Conservation (phyloP, 2,888 invertebrate species). For the Bombyx huttoni region DNA sequence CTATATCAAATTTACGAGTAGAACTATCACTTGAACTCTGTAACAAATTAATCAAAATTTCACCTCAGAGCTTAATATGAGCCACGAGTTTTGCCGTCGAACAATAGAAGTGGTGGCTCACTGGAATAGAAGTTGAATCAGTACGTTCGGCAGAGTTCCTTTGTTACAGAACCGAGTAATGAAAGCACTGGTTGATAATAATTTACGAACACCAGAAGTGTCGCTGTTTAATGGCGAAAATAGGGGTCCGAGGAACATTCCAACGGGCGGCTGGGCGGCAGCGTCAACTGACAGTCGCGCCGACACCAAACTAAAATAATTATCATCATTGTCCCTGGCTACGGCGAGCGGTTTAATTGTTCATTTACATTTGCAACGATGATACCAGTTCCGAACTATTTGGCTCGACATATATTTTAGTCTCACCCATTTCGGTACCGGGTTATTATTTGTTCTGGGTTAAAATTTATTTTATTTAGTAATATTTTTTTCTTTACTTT, state of each 20-base stretch:
- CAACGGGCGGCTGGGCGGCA: slow-evolving; percentile 32
- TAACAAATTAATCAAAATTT: slow-evolving; percentile 71
- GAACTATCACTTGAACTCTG: slow-evolving; percentile 27
- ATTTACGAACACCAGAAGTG: slow-evolving; percentile 72
- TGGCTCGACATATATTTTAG: slow-evolving; percentile 60
- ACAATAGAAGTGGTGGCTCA: slow-evolving; percentile 55
- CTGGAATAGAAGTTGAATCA: slow-evolving; percentile 64
- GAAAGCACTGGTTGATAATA: slow-evolving; percentile 69
- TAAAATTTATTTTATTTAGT: slow-evolving; percentile 48
- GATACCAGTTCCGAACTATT: slow-evolving; percentile 70
- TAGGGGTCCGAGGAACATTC: slow-evolving; percentile 62
- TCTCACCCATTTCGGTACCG: slow-evolving; percentile 49
- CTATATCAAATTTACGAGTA: not conserved
- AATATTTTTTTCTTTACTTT: not conserved
- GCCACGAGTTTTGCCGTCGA: slow-evolving; percentile 51
- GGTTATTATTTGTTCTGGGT: slow-evolving; percentile 56
- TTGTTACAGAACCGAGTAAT: slow-evolving; percentile 65
- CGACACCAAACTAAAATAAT: slow-evolving; percentile 71
- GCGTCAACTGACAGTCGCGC: slow-evolving; percentile 54
- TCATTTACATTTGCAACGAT: slow-evolving; percentile 72
- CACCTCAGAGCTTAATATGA: slow-evolving; percentile 64
- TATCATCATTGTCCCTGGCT: slow-evolving; percentile 70
- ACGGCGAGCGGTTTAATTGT: slow-evolving; percentile 69
- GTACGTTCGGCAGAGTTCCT: slow-evolving; percentile 62
- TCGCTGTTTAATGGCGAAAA: slow-evolving; percentile 65